Conservation (phyloP, 2,797 vertebrate species). For the Amniataba percoides region DNA sequence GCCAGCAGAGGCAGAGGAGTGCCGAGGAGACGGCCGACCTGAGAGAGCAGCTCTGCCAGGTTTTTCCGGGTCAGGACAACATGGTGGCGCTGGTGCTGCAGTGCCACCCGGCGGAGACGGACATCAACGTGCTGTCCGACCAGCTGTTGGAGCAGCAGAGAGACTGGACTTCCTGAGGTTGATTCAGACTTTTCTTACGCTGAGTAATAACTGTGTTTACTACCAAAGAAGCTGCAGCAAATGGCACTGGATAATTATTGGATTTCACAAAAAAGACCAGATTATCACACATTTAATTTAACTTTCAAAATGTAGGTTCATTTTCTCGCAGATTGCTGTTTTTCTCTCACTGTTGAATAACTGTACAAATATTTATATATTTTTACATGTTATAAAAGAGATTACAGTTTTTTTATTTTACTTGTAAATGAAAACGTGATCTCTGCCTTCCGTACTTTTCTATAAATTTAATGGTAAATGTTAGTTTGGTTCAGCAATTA, state of each 20-base stretch:
- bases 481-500: too few species aligned
- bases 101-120: conserved; percentile 81
- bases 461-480: too few species aligned
- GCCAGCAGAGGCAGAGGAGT: conserved; percentile 56
- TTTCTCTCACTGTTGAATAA: background rate
- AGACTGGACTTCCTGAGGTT: conserved; percentile 11
- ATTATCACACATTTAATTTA: background rate
- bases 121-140: conserved; percentile 88
- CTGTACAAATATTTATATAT: background rate
- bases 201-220: background rate
- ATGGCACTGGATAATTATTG: background rate
- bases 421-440: too few species aligned
- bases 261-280: background rate
- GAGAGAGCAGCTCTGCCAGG: conserved; percentile 82
- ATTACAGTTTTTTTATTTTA: background rate
- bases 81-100: conserved; percentile 88
- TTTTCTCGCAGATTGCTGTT: too few species aligned
- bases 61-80: conserved; percentile 88
- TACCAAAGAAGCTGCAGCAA: conserved; percentile 1
- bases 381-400: background rate
- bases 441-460: too few species aligned
- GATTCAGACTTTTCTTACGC: conserved; percentile 8
- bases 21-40: conserved; percentile 81
- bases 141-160: conserved; percentile 81
- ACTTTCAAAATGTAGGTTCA: too few species aligned